Base-by-base conservation (phyloP, 2,113 vertebrate species). In the Forbesichthys papilliferus region DNA sequence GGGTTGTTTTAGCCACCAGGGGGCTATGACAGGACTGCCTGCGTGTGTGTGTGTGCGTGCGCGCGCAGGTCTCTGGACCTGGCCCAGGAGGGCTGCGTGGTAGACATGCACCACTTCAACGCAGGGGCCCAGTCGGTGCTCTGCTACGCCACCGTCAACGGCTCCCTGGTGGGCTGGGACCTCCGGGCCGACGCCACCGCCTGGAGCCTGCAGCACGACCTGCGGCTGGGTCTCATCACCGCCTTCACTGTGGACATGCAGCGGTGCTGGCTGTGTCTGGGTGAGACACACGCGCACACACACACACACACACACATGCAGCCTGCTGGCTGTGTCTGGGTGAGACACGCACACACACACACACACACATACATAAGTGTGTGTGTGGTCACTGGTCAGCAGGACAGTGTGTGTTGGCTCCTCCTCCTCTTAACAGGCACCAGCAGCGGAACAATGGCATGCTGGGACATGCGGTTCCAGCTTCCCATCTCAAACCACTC, bases 401-500 rank as follows among this genome's bases (percentile, higher is more conserved):
- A 6, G 13, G 27, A 27, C 60, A 36, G 7, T 42, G 27, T 27
- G 27, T 27, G 1, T 27, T 55, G 36, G 13, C 18, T 34, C 6
- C 5, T 11, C 27, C 49, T 49, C 8, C 71, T 58, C 7, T 55
- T 53, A 27, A 7, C 70, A 99, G 98, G 98, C 27, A 99, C 98
- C 0, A 98, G 98, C 91, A 98, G 95, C 56, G 98, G 96, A 53
- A 96, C 96, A 76, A 99, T 99, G 98, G 96, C 96, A 0, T 99
- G 98, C 87, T 99, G 98, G 98, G 98, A 99, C 70, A 99, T 99
- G 98, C 87, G 98, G 68, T 99, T 99, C 88, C 98, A 99, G 89
- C 90, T 99, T 33, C 98, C 98, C 0, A 99, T 99, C 81, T 98
- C 98, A 42, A 98, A 95, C 87, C 98, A 99, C 89, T 94, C 92